Evolutionary conservation across 2,888 invertebrate genomes (phyloP).

Genomic region (Temnothorax unifasciatus): DNA sequence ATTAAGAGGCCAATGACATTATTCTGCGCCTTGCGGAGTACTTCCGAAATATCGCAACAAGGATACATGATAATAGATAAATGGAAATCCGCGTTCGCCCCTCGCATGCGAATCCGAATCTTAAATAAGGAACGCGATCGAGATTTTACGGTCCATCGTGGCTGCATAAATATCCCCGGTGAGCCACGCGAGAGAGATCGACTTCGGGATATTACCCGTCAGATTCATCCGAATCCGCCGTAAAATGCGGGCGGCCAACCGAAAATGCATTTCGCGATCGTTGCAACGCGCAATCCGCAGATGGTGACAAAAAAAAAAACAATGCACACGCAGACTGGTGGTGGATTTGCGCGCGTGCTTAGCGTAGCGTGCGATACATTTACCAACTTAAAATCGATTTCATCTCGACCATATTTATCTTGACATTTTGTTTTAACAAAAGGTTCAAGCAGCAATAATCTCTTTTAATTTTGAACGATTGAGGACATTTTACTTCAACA

Average conservation of each 20-base stretch:
- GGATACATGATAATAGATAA: conserved; percentile 18
- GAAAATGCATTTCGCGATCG: conserved; percentile 25
- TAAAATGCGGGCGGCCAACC: conserved; percentile 35
- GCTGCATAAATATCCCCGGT: conserved; percentile 31
- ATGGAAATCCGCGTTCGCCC: conserved; percentile 25
- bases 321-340: neutral
- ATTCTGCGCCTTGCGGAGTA: neutral
- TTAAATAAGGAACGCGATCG: conserved; percentile 37
- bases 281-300: neutral
- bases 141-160: conserved; percentile 39
- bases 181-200: conserved; percentile 1
- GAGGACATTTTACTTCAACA: neutral
- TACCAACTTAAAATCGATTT: neutral
- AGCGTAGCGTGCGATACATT: neutral
- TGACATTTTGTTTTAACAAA: neutral
- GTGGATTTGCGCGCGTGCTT: neutral
- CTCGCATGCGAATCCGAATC: conserved; percentile 15
- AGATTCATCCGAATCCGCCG: conserved; percentile 17
- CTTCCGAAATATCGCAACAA: conserved; percentile 16
- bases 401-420: too few species aligned
- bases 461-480: neutral
- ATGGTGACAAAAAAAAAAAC: conserved; percentile 9
- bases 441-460: neutral
- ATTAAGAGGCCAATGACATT: conserved; percentile 5
- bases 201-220: conserved; percentile 27